Conservation (phyloP, 35 echinoderm and acorn worm genomes). For the Strongylocentrotus purpuratus region DNA sequence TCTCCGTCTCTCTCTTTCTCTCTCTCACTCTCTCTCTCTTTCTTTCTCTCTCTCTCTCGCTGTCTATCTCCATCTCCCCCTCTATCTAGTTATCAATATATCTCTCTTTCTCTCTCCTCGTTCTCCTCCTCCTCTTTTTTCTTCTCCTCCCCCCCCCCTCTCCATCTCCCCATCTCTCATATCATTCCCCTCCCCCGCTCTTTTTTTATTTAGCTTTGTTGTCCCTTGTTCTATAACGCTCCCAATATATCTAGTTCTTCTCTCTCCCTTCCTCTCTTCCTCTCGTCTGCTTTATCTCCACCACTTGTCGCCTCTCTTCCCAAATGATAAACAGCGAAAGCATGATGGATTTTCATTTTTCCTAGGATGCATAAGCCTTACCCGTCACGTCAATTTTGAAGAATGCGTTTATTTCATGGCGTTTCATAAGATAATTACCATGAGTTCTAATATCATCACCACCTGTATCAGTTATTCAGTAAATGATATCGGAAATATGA, state of each 20-base stretch:
- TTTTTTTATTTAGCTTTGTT: background rate
- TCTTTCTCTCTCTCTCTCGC: background rate
- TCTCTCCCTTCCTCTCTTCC: background rate
- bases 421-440: background rate
- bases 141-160: background rate
- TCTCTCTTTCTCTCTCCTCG: background rate
- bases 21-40: background rate
- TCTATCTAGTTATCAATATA: background rate
- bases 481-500: too few relatives aligned
- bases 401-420: background rate
- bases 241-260: too few relatives aligned
- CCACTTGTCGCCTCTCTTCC: too few relatives aligned
- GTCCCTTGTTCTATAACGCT: too few relatives aligned
- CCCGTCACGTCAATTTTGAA: background rate
- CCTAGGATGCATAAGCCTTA: background rate
- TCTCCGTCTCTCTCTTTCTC: too few relatives aligned
- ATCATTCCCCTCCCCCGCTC: background rate
- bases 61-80: background rate
- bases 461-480: too few relatives aligned
- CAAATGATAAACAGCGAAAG: too few relatives aligned
- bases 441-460: background rate
- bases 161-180: too few relatives aligned
- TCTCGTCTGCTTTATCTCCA: background rate
- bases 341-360: too few relatives aligned
- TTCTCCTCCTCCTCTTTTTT: background rate